A percentile compares a stretch with the other conserved stretches of the same genome.
Conservation (phyloP, 1,140 invertebrate genomes). For the Drosophila ercepeae region DNA sequence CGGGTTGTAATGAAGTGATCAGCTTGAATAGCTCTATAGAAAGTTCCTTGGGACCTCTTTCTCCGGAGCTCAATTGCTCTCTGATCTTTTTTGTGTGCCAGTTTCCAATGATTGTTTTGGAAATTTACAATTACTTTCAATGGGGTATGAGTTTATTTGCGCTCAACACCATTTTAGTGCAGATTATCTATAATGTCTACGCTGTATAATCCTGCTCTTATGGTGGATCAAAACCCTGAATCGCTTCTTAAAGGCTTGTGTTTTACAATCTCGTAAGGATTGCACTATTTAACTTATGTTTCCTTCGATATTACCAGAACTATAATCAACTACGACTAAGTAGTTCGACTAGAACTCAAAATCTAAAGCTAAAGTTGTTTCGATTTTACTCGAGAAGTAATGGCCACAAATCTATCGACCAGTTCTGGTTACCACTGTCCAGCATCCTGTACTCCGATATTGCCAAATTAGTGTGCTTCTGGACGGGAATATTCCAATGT, state of each 20-base stretch:
- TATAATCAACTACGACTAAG: background rate
- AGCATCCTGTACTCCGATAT: constrained; percentile 4
- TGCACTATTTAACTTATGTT: too few relatives aligned
- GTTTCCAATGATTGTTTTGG: background rate
- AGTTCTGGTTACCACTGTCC: constrained; percentile 19
- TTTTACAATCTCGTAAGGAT: too few relatives aligned
- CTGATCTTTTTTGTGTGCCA: background rate
- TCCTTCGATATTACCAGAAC: background rate
- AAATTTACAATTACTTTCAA: background rate
- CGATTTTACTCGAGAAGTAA: constrained; percentile 10
- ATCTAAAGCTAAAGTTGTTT: background rate
- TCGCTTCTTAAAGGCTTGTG: background rate
- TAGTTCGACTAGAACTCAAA: background rate
- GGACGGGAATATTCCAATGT: constrained; percentile 3
- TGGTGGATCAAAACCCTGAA: constrained; percentile 4
- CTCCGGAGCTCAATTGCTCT: background rate
- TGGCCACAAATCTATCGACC: background rate
- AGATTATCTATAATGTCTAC: constrained; percentile 11
- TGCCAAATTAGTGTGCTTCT: background rate
- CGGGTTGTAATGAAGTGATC: constrained; percentile 7
- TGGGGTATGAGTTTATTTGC: background rate
- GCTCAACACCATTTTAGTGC: background rate
- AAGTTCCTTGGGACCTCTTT: background rate
- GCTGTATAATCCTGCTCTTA: constrained; percentile 15
- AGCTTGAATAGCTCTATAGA: background rate